Evolutionary conservation across 2,113 vertebrate genomes (phyloP).

Genomic region (Oncorhynchus kisutch): DNA sequence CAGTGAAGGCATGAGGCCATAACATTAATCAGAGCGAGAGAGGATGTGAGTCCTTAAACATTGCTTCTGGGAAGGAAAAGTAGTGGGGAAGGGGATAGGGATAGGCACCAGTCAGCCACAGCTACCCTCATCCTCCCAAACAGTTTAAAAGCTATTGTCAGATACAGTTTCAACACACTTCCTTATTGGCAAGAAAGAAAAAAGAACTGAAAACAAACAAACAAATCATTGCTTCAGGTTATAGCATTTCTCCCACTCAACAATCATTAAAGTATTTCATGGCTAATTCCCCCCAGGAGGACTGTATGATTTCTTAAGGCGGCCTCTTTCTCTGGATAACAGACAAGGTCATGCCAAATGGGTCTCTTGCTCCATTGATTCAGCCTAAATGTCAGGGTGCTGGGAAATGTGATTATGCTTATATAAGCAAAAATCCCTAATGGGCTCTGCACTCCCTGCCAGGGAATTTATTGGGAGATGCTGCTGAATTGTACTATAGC

Average conservation of each 20-base stretch:
- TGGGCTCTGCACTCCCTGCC: constrained; percentile 2
- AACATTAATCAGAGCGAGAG: constrained; percentile 38
- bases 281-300: neutral
- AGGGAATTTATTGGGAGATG: neutral
- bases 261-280: constrained; percentile 13
- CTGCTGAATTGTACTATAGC: constrained; percentile 6
- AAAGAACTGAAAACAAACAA: constrained; percentile 20
- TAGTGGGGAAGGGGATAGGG: neutral
- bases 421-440: constrained; percentile 33
- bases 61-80: neutral
- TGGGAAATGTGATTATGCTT: constrained; percentile 43
- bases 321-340: constrained; percentile 10
- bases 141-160: constrained; percentile 21
- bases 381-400: constrained; percentile 7
- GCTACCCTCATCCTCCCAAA: constrained; percentile 1
- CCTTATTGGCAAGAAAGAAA: constrained; percentile 23
- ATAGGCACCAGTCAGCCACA: neutral
- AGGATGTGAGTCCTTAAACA: too few relatives aligned
- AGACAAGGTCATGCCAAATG: constrained; percentile 32
- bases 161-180: constrained; percentile 19
- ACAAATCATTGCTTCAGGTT: constrained; percentile 13
- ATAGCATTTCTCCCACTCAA: constrained; percentile 12
- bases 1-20: constrained; percentile 13
- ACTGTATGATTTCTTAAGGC: constrained; percentile 11
- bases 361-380: constrained; percentile 29